A percentile compares a stretch with the other conserved stretches of the same genome.
phyloP scores from a whole-genome alignment of 2,888 invertebrate genomes.

The Nemoura dubitans region DNA sequence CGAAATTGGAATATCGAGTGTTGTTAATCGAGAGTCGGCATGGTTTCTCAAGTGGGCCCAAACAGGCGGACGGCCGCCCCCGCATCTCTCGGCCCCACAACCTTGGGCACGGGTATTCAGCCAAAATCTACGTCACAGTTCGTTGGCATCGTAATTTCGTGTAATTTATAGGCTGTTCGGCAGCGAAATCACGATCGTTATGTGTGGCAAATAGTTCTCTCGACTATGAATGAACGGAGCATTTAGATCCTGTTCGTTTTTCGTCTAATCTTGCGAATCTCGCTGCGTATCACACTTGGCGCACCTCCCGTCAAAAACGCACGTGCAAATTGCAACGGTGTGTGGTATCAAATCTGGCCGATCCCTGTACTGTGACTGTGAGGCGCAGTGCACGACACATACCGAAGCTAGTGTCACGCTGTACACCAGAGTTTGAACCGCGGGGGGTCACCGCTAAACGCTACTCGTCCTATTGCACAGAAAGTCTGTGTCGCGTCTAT shows the following conservation, averaged over 20 bases:
- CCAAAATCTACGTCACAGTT: conserved; percentile 12
- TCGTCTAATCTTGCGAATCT: background rate
- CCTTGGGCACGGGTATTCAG: background rate
- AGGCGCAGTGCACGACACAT: too few relatives aligned
- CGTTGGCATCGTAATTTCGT: conserved; percentile 12
- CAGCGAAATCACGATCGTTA: background rate
- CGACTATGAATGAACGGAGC: background rate
- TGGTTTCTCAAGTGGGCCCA: background rate
- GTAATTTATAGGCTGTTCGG: background rate
- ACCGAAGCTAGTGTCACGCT: too few relatives aligned
- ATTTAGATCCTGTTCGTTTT: background rate
- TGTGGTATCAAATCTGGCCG: too few relatives aligned
- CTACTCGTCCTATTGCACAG: background rate
- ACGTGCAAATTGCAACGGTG: background rate
- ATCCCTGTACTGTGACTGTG: too few relatives aligned
- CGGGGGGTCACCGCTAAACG: too few relatives aligned
- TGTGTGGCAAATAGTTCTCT: background rate
- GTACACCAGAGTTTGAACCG: too few relatives aligned
- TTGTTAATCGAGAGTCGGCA: background rate
- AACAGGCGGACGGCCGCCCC: background rate
- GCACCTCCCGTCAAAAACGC: background rate
- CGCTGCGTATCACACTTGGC: background rate
- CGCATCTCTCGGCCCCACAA: background rate
- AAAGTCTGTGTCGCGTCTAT: background rate
- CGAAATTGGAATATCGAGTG: background rate